phyloP scores from a whole-genome alignment of 2,113 vertebrate species.

The Atrichornis clamosus region DNA sequence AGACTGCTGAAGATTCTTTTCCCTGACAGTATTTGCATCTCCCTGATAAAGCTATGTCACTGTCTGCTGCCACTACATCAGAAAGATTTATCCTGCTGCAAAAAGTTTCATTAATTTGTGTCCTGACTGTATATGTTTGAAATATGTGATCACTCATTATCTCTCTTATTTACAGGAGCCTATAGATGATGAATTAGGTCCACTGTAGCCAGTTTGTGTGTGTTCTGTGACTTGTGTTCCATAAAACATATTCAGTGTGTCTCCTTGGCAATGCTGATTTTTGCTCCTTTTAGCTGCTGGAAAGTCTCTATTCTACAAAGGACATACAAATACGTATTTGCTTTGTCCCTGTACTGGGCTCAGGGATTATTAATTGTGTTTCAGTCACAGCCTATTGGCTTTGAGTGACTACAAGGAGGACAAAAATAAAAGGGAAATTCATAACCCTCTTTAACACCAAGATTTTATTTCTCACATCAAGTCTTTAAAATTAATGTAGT shows the following conservation, averaged over 20 bases:
- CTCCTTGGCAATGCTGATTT: background rate
- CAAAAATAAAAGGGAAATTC: background rate
- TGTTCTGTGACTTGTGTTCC: background rate
- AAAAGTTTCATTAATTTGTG: background rate
- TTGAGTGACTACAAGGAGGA: background rate
- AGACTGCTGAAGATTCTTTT: background rate
- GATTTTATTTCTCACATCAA: background rate
- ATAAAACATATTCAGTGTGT: background rate
- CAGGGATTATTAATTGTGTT: background rate
- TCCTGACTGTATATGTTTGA: background rate
- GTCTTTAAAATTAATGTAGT: conserved; percentile 1
- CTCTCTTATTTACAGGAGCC: background rate
- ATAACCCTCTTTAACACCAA: background rate
- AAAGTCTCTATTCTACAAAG: background rate
- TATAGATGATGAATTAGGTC: background rate
- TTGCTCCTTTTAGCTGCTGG: background rate
- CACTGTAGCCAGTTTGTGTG: background rate
- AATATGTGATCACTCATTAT: background rate
- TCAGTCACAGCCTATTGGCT: background rate
- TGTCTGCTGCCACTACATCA: background rate
- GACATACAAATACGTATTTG: background rate
- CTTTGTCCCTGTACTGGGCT: background rate
- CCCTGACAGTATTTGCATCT: background rate
- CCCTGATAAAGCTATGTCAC: background rate
- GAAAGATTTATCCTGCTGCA: background rate